phyloP scores from a whole-genome alignment of 30 jellyfish, hydroid and myxozoan species.

The Aurelia sp. region DNA sequence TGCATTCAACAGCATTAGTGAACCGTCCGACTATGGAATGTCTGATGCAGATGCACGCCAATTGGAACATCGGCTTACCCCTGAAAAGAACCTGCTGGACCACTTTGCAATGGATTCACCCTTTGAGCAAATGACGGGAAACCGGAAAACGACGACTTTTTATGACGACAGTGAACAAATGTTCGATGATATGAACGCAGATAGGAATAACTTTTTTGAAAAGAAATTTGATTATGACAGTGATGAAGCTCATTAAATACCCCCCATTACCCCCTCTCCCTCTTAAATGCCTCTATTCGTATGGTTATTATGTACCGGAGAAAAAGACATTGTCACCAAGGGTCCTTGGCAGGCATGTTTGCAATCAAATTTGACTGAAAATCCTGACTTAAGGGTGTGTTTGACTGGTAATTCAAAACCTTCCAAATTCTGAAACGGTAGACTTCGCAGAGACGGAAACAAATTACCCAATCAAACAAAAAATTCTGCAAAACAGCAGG shows the following conservation, averaged over 20 bases:
- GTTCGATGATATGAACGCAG: constrained; percentile 26
- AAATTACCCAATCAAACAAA: too few relatives aligned
- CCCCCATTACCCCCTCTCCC: neutral
- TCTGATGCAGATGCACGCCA: constrained; percentile 52
- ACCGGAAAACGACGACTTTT: constrained; percentile 31
- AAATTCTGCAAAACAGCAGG: too few relatives aligned
- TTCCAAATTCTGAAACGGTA: too few relatives aligned
- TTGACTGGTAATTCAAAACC: too few relatives aligned
- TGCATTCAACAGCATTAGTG: constrained; percentile 61
- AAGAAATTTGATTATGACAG: constrained; percentile 60
- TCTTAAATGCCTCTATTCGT: too few relatives aligned
- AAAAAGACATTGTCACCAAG: too few relatives aligned
- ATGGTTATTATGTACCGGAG: too few relatives aligned
- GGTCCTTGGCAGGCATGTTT: too few relatives aligned
- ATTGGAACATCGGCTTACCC: constrained; percentile 52
- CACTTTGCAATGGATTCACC: constrained; percentile 94
- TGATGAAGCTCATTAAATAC: constrained; percentile 61
- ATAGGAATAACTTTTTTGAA: constrained; percentile 57
- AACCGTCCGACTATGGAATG: constrained; percentile 53
- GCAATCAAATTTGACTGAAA: too few relatives aligned
- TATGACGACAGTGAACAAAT: constrained; percentile 57
- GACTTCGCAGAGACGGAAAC: too few relatives aligned
- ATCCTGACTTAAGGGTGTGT: too few relatives aligned
- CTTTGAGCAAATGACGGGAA: constrained; percentile 64
- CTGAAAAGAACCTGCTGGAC: constrained; percentile 70